Evolutionary conservation across 2,113 vertebrate species (phyloP), one percentile per base, ranked within the genome.

Genomic region (Amblyopsis rosae): DNA sequence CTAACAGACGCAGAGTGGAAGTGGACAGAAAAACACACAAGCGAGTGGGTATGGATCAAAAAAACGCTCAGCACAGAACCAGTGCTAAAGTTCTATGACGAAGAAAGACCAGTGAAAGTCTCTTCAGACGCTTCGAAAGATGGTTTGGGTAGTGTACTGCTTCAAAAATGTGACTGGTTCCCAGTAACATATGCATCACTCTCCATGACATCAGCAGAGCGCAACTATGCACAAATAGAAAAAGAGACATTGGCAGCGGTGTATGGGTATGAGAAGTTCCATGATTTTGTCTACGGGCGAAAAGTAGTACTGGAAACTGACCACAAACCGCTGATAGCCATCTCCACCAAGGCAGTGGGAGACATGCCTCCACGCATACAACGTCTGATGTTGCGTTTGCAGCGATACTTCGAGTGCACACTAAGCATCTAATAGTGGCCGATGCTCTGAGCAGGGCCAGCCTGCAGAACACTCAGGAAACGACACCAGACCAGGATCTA

Each of bases 71-170:
- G 53, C 3, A 69, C 8, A 50, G 60, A 58, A 32, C 72, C 72
- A 19, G 65, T 75, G 3, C 47, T 69, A 8, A 63, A 46, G 0
- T 75, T 59, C 46, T 69, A 62, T 63, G 65, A 69, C 9, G 58
- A 65, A n/a, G 7, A 53, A 17, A 35, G 26, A 9, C 46, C 12
- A 13, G 56, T 47, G 49, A 75, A 75, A 15, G 46, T 69, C 7
- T 64, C 54, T 2, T 35, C 72, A 11, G 66, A 64, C 46, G 66
- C 66, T 13, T 75, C 59, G 3, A 68, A 74, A 62, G 50, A 63
- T 35, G 65, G 26, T 10, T 10, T 68, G 15, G 59, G 65, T 55
- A 50, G 59, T 32, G 68, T 62, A 3, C n/a, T 62, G 5, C n/a
- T 63, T 4, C 69, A 63, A 35, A 35, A n/a, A 13, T 19, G 46